These are phyloP conservation scores for Zosterops japonicus DNA, from an alignment of 2,113 vertebrate genomes.

Conservation along the genomic window DNA sequence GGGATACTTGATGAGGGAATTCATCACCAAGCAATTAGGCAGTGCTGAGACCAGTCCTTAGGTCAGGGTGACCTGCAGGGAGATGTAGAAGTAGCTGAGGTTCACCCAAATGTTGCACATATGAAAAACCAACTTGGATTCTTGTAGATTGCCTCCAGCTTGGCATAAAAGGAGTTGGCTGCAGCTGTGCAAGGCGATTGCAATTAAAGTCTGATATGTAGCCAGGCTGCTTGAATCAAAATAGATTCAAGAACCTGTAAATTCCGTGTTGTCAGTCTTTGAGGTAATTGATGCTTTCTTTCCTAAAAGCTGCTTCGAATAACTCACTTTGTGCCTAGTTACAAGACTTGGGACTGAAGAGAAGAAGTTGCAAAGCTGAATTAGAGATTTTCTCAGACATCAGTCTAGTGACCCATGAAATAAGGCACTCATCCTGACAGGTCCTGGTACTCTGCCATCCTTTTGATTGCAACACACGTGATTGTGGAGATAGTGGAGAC, in stretches of 20 bases:
- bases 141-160: not conserved
- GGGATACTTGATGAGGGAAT: not conserved
- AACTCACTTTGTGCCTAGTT: not conserved
- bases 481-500: not conserved
- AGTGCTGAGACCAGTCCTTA: not conserved
- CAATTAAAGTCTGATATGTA: slow-evolving; percentile 10
- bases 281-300: slow-evolving; percentile 10
- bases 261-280: not conserved
- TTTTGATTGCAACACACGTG: not conserved
- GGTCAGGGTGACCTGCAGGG: slow-evolving; percentile 4
- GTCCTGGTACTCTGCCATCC: not conserved
- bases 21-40: not conserved
- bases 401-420: not conserved
- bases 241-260: not conserved
- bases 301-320: not conserved
- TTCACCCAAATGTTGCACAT: not conserved
- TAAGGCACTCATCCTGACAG: not conserved
- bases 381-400: not conserved
- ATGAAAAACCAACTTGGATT: not conserved
- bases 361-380: not conserved
- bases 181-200: not conserved
- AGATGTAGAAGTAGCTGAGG: not conserved
- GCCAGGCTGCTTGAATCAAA: slow-evolving; percentile 19
- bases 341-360: not conserved
- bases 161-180: not conserved